Percentiles rank a stretch among this genome's conserved stretches.
Evolutionary conservation across 2,888 invertebrate species (phyloP).

Genomic region (Drosophila stalkeri): DNA sequence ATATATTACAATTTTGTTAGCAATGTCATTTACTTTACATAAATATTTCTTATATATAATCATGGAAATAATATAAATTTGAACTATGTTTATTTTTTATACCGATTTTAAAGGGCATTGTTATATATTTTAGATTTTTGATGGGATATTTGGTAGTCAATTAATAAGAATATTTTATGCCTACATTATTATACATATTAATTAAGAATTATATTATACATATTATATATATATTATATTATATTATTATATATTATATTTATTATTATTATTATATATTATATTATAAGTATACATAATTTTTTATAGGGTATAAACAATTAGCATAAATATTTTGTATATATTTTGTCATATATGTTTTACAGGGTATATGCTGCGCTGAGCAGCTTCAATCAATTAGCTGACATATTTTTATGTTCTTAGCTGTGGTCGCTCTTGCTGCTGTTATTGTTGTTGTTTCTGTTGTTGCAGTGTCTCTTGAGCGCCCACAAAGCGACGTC

Average conservation of each 20-base stretch:
- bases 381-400: background rate
- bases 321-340: too few species aligned
- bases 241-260: too few species aligned
- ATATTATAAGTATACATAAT: too few species aligned
- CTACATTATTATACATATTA: too few species aligned
- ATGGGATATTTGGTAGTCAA: background rate
- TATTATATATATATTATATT: too few species aligned
- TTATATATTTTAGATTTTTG: background rate
- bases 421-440: conserved; percentile 6
- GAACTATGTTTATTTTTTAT: background rate
- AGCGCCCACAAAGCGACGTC: conserved; percentile 28
- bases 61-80: too few species aligned
- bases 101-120: background rate
- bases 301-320: too few species aligned
- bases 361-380: background rate
- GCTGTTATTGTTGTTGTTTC: conserved; percentile 9
- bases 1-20: too few species aligned
- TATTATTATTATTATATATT: too few species aligned
- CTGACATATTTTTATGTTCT: conserved; percentile 22
- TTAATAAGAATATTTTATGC: background rate
- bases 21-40: background rate
- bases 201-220: too few species aligned
- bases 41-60: background rate
- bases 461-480: conserved; percentile 9
- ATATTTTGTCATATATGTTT: background rate